Base-by-base conservation (phyloP, 2,888 invertebrate genomes). In the Sinhomidia bicolor region DNA sequence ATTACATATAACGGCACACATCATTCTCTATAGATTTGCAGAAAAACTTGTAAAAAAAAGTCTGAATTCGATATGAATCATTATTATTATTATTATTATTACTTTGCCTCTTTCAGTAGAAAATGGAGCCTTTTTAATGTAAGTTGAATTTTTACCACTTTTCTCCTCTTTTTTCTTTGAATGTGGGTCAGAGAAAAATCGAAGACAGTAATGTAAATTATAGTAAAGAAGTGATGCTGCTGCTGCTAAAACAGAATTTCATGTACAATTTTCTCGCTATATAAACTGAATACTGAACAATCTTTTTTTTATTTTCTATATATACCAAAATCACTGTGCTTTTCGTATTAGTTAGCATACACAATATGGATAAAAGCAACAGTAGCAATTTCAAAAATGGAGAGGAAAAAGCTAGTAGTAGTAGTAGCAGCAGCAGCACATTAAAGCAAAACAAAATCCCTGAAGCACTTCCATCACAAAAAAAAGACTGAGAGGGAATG, bases 341-440 rank as follows among this genome's bases (percentile, higher is more conserved):
- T n/a, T n/a, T n/a, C n/a, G 29, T 36, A 65, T 65, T 71, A 71
- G 71, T 44, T 44, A 41, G 41, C 36, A 71, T 71, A 71, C 44
- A 71, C 6, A 36, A 17, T 20, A 26, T 41, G 36, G 36, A 36
- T 57, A 78, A 78, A 78, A 57, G 78, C 78, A 78, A 78, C 78
- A 78, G 57, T 57, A 57, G 78, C 57, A 57, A 78, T 78, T 36
- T 78, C 17, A 54, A 78, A 78, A 57, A 78, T 57, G 78, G 78
- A 78, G 54, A 47, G 32, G 54, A 26, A n/a, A n/a, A n/a, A n/a
- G n/a, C n/a, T n/a, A n/a, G n/a, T n/a, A n/a, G n/a, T n/a, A n/a
- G n/a, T n/a, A n/a, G n/a, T n/a, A n/a, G n/a, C n/a, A n/a, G n/a
- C n/a, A n/a, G 36, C 20, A 26, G 20, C 17, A 36, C 32, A 57